Evolutionary conservation across 2,888 invertebrate genomes (phyloP), one percentile per base, ranked within the genome.

Genomic region (Agapostemon virescens): DNA sequence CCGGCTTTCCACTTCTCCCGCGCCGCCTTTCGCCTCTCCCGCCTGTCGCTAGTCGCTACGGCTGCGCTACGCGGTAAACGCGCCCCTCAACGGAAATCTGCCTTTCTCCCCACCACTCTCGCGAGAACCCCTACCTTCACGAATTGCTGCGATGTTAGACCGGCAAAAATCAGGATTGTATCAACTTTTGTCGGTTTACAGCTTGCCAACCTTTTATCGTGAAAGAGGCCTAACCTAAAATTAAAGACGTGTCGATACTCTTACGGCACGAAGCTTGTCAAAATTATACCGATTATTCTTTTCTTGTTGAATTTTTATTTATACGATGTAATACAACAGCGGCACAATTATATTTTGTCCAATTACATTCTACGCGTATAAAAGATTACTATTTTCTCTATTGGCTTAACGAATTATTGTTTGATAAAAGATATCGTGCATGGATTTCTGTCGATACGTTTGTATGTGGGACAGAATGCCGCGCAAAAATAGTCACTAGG

Each of bases 1-100:
- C 89, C 89, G 88, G 87, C 90, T 91, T 91, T 90, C 91, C 90
- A 90, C 91, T 91, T 92, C 91, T 91, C 90, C 89, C 89, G 89
- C 90, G 88, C 87, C 88, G 89, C 88, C 88, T 89, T 90, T 88
- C 90, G 89, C 89, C 89, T 88, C 89, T 88, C 89, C 89, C 88
- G 89, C 88, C 49, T 68, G 49, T 68, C 71, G 45, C 71, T 23
- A n/a, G 49, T 68, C 71, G 45, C 71, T 13, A n/a, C 88, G 90
- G 88, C 87, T 89, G 89, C 88, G 89, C 88, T 89, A 87, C 88
- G 88, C 88, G 88, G 87, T 90, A 89, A 90, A 90, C 85, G 85
- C 87, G 84, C 85, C 77, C 82, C 84, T 86, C 87, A 89, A 90
- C 91, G 91, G 87, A 91, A 90, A 90, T 88, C 89, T 84, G 82